phyloP scores from a whole-genome alignment of 2,113 vertebrate species.

The Myrmophylax atrothorax region DNA sequence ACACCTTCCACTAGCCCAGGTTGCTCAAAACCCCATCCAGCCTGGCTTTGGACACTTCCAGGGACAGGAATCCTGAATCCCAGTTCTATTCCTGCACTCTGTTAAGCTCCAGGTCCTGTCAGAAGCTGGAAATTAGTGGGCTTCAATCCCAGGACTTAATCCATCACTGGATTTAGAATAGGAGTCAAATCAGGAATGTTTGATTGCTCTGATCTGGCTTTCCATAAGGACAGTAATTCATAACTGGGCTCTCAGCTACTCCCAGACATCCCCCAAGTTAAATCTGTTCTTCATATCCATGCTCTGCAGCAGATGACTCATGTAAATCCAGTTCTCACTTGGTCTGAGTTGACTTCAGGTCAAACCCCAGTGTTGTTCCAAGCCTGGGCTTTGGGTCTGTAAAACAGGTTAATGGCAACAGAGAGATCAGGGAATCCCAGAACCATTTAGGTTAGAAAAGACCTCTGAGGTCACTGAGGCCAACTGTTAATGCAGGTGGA shows the following conservation, averaged over 20 bases:
- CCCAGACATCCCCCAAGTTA: background rate
- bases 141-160: background rate
- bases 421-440: background rate
- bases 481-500: background rate
- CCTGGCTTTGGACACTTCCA: background rate
- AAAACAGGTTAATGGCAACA: background rate
- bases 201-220: background rate
- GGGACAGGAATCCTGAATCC: background rate
- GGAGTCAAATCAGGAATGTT: background rate
- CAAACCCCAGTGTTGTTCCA: background rate
- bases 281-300: background rate
- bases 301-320: background rate
- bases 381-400: background rate
- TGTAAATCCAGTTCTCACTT: background rate
- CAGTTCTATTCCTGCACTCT: rapidly evolving
- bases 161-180: background rate
- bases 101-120: background rate
- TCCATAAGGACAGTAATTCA: background rate
- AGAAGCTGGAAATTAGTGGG: background rate
- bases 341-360: background rate
- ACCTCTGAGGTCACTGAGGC: background rate
- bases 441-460: background rate
- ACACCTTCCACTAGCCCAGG: background rate
- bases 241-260: background rate
- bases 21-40: background rate